Percentiles rank a stretch among this genome's conserved stretches.
Conservation (phyloP, 2,113 vertebrate species). For the Oostethus manadensis region DNA sequence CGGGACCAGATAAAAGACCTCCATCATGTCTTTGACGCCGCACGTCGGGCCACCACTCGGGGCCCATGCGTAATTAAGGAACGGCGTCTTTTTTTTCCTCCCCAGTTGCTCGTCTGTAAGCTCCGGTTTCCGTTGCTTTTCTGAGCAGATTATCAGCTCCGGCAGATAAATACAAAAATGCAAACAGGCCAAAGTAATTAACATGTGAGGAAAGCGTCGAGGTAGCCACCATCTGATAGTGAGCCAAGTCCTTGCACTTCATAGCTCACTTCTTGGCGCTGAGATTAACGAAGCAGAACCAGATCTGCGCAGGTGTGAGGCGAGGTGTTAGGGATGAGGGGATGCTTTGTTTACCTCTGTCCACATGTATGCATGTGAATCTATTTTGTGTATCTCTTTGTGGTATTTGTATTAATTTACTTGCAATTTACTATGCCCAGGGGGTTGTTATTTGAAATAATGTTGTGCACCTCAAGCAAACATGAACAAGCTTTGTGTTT, state of each 20-base stretch:
- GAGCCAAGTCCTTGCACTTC: slow-evolving; percentile 46
- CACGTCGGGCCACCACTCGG: slow-evolving; percentile 29
- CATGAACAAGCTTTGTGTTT: slow-evolving; percentile 31
- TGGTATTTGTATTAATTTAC: slow-evolving; percentile 66
- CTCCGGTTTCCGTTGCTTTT: slow-evolving; percentile 37
- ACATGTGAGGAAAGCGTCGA: slow-evolving; percentile 39
- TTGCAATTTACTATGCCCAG: slow-evolving; percentile 53
- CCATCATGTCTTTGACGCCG: slow-evolving; percentile 3
- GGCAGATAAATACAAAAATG: slow-evolving; percentile 54
- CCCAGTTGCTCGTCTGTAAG: slow-evolving; percentile 19
- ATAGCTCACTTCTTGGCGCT: slow-evolving; percentile 41
- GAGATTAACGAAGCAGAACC: slow-evolving; percentile 45
- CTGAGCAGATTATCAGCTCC: slow-evolving; percentile 57
- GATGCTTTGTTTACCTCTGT: slow-evolving; percentile 33
- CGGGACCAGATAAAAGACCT: too few relatives aligned
- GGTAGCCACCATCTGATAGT: slow-evolving; percentile 44
- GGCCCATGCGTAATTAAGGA: slow-evolving; percentile 55
- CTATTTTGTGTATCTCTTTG: slow-evolving; percentile 64
- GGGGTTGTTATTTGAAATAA: slow-evolving; percentile 58
- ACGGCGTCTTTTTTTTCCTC: slow-evolving; percentile 2
- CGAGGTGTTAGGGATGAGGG: slow-evolving; percentile 13
- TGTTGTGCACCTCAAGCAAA: slow-evolving; percentile 43
- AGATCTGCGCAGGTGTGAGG: slow-evolving; percentile 7
- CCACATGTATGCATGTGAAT: slow-evolving; percentile 10
- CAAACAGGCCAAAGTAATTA: slow-evolving; percentile 67